These are phyloP conservation scores for Heteromurus nitidus DNA, from an alignment of 2,888 invertebrate species.

Conservation along the genomic window DNA sequence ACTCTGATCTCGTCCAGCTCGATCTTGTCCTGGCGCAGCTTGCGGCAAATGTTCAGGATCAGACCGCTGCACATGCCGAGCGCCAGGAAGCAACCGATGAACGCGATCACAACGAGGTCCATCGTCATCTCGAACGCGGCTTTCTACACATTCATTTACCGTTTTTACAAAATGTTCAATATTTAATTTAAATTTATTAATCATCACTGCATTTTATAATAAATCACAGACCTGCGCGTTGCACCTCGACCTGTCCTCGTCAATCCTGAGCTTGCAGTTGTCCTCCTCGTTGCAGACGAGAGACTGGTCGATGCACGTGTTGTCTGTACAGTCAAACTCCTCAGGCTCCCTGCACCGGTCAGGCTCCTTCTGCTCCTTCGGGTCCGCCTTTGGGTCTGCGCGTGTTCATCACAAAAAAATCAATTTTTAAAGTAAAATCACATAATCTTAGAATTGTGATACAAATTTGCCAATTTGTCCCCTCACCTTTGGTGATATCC, in stretches of 20 bases:
- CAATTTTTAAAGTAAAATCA: no score
- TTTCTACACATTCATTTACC: constrained; percentile 51
- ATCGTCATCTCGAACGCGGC: constrained; percentile 72
- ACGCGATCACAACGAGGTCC: constrained; percentile 88
- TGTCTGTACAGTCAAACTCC: constrained; percentile 91
- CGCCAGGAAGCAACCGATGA: constrained; percentile 90
- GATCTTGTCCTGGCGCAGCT: constrained; percentile 84
- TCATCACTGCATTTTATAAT: no score
- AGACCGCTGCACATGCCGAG: constrained; percentile 92
- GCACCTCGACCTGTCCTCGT: constrained; percentile 80
- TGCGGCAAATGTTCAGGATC: constrained; percentile 90
- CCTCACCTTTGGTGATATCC: constrained; percentile 16
- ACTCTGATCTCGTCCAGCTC: constrained; percentile 69
- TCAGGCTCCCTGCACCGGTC: constrained; percentile 74
- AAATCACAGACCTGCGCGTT: neutral
- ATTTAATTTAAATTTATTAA: no score
- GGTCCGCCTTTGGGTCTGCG: neutral
- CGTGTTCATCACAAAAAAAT: no score
- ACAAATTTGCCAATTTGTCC: no score
- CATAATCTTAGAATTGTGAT: no score
- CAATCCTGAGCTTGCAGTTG: constrained; percentile 89
- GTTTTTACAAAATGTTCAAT: no score
- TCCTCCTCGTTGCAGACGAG: constrained; percentile 84
- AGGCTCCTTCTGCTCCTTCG: constrained; percentile 9
- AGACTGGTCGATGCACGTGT: constrained; percentile 85